A percentile compares a stretch with the other conserved stretches of the same genome.
Evolutionary conservation across 2,797 vertebrate species (phyloP).

Genomic region (Macrochelys suwanniensis): DNA sequence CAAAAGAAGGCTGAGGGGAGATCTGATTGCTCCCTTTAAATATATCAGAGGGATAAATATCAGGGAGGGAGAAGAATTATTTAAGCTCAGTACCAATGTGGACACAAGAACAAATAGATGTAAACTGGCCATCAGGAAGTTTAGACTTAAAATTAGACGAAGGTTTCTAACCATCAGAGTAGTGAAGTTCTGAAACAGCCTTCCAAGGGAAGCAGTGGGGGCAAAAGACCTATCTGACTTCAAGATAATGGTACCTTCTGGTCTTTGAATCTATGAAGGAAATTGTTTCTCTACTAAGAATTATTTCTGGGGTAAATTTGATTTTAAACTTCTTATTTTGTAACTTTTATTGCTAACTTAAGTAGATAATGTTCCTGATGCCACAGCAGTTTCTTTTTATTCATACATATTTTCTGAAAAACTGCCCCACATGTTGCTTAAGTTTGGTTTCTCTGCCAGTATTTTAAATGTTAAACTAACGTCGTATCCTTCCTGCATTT

Average conservation of each 20-base stretch:
- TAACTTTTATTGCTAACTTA: neutral
- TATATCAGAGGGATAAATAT: no score
- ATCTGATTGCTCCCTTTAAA: no score
- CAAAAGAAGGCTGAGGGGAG: no score
- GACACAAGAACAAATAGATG: no score
- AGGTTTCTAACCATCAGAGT: no score
- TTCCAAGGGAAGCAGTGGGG: no score
- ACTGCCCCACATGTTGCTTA: constrained; percentile 3
- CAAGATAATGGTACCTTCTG: neutral
- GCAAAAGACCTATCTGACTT: no score
- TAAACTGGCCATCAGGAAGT: no score
- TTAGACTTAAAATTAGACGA: no score
- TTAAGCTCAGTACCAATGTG: no score
- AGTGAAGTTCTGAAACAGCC: no score
- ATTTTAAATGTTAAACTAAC: neutral
- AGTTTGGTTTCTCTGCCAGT: constrained; percentile 10
- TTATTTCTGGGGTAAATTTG: constrained; percentile 23
- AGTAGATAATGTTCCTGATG: neutral
- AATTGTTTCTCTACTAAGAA: neutral
- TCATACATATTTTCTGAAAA: constrained; percentile 13
- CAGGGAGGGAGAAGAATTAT: no score
- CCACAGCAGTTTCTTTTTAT: constrained; percentile 35
- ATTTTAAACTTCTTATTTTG: neutral
- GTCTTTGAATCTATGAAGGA: neutral
- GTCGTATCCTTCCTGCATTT: neutral